Evolutionary conservation across 1,140 invertebrate genomes (phyloP).

Genomic region (Conus ventricosus): DNA sequence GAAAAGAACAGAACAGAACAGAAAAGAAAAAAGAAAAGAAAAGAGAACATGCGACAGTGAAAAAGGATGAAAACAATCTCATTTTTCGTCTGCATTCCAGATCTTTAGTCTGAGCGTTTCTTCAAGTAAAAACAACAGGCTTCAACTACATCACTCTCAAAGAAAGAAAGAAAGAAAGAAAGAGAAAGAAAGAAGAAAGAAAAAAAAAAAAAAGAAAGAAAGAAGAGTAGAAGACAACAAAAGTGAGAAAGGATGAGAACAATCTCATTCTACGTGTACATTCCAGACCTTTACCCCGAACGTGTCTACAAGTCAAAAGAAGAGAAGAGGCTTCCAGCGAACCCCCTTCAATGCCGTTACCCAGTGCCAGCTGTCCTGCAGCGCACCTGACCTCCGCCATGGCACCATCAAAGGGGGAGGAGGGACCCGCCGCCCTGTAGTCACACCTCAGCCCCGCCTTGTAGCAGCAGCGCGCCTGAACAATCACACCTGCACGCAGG

Average conservation of each 20-base stretch:
- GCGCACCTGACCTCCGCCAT: background rate
- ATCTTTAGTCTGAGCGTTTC: too few relatives aligned
- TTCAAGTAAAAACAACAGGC: too few relatives aligned
- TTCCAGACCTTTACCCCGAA: too few relatives aligned
- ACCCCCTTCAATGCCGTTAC: background rate
- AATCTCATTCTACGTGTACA: too few relatives aligned
- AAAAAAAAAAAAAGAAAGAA: background rate
- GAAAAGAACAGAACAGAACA: too few relatives aligned
- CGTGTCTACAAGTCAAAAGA: background rate
- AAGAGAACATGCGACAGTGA: too few relatives aligned
- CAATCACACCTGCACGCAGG: conserved; percentile 4
- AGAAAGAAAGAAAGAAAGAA: too few relatives aligned
- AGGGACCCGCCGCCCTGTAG: conserved; percentile 18
- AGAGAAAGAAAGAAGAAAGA: background rate
- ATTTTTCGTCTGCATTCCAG: too few relatives aligned
- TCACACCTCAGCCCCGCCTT: background rate
- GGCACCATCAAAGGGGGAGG: conserved; percentile 2
- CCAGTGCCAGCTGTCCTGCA: background rate
- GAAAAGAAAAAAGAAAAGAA: too few relatives aligned
- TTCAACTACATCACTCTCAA: too few relatives aligned
- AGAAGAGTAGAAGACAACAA: background rate
- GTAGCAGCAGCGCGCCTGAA: conserved; percentile 9
- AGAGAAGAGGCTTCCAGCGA: too few relatives aligned
- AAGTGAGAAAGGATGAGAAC: background rate
- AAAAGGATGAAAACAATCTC: too few relatives aligned